Conservation (phyloP, 2,797 vertebrate genomes). For the Decapterus maruadsi region DNA sequence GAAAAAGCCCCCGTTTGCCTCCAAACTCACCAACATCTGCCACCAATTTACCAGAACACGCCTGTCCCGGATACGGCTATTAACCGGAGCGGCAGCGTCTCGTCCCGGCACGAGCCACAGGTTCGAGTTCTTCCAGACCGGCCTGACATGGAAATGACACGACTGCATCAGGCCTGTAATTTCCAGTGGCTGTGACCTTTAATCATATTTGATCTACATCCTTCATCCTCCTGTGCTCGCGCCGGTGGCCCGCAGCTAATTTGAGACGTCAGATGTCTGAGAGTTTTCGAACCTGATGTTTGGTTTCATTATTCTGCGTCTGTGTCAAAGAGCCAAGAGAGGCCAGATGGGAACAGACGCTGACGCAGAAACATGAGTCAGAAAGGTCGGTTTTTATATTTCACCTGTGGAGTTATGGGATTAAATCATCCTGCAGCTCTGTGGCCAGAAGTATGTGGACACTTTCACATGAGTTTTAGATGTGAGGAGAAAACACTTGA, state of each 20-base stretch:
- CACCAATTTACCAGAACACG: slow-evolving; percentile 57
- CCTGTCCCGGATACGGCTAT: slow-evolving; percentile 48
- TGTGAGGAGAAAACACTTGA: no score
- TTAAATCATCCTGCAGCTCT: background rate
- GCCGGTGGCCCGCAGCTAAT: slow-evolving; percentile 53
- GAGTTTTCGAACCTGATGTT: slow-evolving; percentile 32
- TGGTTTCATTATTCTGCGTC: slow-evolving; percentile 16
- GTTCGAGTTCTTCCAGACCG: slow-evolving; percentile 46
- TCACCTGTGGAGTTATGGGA: background rate
- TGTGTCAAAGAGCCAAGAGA: slow-evolving; percentile 17
- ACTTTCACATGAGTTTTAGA: background rate
- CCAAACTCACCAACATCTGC: slow-evolving; percentile 63
- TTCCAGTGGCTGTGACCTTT: slow-evolving; percentile 60
- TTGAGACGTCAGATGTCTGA: slow-evolving; percentile 55
- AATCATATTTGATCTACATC: slow-evolving; percentile 69
- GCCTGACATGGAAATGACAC: slow-evolving; percentile 52
- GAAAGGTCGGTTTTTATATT: background rate
- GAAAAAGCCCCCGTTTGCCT: slow-evolving; percentile 1
- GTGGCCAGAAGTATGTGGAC: background rate
- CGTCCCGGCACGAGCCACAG: slow-evolving; percentile 49
- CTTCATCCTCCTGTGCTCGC: slow-evolving; percentile 28
- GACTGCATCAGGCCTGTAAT: slow-evolving; percentile 63
- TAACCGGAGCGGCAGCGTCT: slow-evolving; percentile 54
- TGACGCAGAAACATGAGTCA: background rate
- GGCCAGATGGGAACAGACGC: slow-evolving; percentile 16